Evolutionary conservation across 2,113 vertebrate genomes (phyloP), one percentile per base, ranked within the genome.

Genomic region (Myrmophylax atrothorax): DNA sequence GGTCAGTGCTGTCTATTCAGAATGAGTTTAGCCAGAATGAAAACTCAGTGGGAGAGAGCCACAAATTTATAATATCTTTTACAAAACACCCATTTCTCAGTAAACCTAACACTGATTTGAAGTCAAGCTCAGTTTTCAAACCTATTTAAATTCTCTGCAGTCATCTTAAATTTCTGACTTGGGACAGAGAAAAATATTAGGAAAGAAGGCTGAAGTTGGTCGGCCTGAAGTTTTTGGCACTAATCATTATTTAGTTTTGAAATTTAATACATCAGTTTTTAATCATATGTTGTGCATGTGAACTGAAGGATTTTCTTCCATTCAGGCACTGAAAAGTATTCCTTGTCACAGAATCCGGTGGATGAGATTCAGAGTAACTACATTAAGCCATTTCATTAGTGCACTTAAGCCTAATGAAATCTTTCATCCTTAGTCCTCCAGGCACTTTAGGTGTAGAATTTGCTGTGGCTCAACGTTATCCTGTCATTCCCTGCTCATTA

Each of bases 381-480:
- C 69, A 89, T 95, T 96, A 96, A 96, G 70, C 69, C 73, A 80
- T 87, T 96, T 97, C 82, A 97, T 91, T 94, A 93, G 79, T n/a
- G 42, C 67, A 83, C 80, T 97, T 94, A 91, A 62, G 20, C 78
- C 89, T 96, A 97, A 97, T 91, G 69, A 96, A 95, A 97, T 96
- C 94, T 96, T 96, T 93, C 83, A 93, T 75, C 35, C 3, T 86
- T 79, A 89, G 62, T 67, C 93, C 89, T 89, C 42, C 56, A 75
- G 93, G 92, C 42, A 4, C 49, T 91, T 91, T 87, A 72, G 62
- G 84, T 89, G 86, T 72, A 94, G 89, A 93, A 90, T 97, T 84
- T 90, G 74, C 87, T 82, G 76, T 20, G 58, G 72, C 74, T 87
- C 90, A 88, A 87, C 76, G 69, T 92, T 96, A 84, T 79, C 94